Base-by-base conservation (phyloP, 2,113 vertebrate genomes). In the Bettongia penicillata region DNA sequence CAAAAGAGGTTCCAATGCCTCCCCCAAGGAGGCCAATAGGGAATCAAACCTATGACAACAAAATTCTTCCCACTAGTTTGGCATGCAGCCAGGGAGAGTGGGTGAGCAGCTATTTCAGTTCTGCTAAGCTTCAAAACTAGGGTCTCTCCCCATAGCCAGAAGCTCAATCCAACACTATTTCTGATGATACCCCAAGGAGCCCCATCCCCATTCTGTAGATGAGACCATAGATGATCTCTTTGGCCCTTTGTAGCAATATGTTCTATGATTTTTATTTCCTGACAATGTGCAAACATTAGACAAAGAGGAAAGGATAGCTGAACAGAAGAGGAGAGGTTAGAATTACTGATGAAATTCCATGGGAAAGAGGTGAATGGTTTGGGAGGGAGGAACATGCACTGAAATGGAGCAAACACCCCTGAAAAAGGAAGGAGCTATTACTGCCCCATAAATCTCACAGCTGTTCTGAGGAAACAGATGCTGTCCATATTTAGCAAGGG, bases 321-420 rank as follows among this genome's bases (percentile, higher is more conserved):
- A 84, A 43, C 16, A 43, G n/a, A 23, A 84, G 68, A 7, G 47
- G 11, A 24, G 53, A 37, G 14, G 23, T 24, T 4, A 26, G 61
- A 31, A 0, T 14, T 49, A 61, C 61, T 2, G 5, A 61, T 25
- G 91, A 93, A 51, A 53, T 0, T n/a, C 57, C 0, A 0, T 61
- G 77, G 95, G 57, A 90, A 90, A 12, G 89, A 91, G 84, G 12
- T 61, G 91, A 37, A 48, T 11, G n/a, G 28, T 77, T 90, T 48
- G 89, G 23, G 89, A 50, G 89, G 11, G 49, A 90, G 89, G 24
- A 90, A 25, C 8, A 10, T 90, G 26, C 47, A 50, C 14, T 48
- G 90, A 90, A 51, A 51, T 90, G 49, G 49, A 50, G 94, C 96
- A 98, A 16, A 90, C 48, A 25, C 28, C 14, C 49, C 90, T 51